Conservation (phyloP, 2,113 vertebrate species). For the Etheostoma spectabile region DNA sequence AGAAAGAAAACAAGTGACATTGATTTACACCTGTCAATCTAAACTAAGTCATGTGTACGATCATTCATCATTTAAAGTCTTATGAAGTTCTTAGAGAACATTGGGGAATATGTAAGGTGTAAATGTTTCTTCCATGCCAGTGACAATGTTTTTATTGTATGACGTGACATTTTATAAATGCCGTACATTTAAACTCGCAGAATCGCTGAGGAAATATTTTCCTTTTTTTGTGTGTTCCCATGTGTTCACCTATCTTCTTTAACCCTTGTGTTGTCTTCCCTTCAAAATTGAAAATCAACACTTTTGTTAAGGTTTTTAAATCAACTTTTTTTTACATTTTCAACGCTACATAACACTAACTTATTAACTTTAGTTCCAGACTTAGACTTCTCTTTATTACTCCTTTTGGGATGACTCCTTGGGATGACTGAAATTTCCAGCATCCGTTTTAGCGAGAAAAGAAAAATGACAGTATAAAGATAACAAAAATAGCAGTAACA, state of each 20-base stretch:
- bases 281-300: too few species aligned
- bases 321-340: too few species aligned
- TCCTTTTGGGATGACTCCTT: too few species aligned
- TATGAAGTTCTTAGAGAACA: not conserved
- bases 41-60: not conserved
- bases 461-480: too few species aligned
- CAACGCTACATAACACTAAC: too few species aligned
- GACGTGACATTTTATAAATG: not conserved
- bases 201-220: slow-evolving; percentile 9
- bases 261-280: not conserved
- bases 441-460: too few species aligned
- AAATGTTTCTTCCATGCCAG: not conserved
- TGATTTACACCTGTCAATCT: not conserved
- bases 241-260: not conserved
- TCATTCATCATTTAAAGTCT: not conserved
- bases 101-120: not conserved
- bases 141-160: not conserved
- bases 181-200: not conserved
- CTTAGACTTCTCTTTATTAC: too few species aligned
- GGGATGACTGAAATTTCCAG: too few species aligned
- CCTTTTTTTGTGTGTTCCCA: not conserved
- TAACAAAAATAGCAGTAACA: too few species aligned
- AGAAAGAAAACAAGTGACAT: not conserved
- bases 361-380: too few species aligned
- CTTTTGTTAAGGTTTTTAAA: too few species aligned